These are phyloP conservation scores for Gymnopithys bicolor DNA, from an alignment of 2,797 vertebrate species.

Conservation along the genomic window DNA sequence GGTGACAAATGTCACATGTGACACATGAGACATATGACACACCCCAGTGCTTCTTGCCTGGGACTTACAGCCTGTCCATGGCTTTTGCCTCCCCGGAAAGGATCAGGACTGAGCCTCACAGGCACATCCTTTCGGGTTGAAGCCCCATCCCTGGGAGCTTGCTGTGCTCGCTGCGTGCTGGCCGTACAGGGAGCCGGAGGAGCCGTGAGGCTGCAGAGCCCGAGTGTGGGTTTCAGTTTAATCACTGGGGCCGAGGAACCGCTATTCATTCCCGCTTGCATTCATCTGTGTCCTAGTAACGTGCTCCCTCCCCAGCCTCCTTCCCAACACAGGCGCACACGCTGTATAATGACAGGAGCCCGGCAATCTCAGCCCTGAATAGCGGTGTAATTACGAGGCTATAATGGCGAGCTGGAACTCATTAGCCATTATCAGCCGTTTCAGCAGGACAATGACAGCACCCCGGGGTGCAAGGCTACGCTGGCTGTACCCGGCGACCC, in stretches of 20 bases:
- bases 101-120: not conserved
- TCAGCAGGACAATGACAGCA: conserved; percentile 41
- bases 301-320: not conserved
- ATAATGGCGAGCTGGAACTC: conserved; percentile 55
- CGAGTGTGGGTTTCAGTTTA: conserved; percentile 26
- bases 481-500: not conserved
- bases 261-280: conserved; percentile 45
- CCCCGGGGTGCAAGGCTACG: conserved; percentile 33
- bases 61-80: not conserved
- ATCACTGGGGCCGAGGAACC: conserved; percentile 42
- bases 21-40: not conserved
- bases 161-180: not conserved
- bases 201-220: not conserved
- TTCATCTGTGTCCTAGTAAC: conserved; percentile 67
- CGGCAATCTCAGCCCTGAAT: conserved; percentile 55
- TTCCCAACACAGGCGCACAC: not conserved
- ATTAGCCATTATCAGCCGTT: conserved; percentile 69
- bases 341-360: conserved; percentile 59
- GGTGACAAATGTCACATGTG: not conserved
- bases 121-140: not conserved
- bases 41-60: not conserved
- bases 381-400: conserved; percentile 59
- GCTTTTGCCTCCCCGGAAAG: not conserved
- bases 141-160: not conserved
- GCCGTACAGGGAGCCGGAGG: not conserved